Evolutionary conservation across 2,113 vertebrate genomes (phyloP), one percentile per base, ranked within the genome.

Genomic region (Heterotilapia buettikoferi): DNA sequence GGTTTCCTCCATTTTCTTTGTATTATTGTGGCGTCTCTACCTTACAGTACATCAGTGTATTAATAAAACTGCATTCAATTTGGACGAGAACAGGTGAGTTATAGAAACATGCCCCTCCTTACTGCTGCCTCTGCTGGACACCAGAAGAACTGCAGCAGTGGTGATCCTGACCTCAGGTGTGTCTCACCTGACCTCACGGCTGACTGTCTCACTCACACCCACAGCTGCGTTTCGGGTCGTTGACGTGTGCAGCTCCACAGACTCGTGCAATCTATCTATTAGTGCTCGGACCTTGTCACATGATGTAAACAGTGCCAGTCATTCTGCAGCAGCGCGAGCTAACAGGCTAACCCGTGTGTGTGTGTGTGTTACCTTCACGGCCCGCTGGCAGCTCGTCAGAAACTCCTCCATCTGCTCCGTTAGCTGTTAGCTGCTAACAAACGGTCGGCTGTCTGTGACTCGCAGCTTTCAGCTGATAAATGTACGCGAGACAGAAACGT

Each of bases 391-490:
- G 90, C 79, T 82, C 29, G 18, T 29, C 38, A 95, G 79, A 80
- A 93, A 95, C 79, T 82, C 90, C 90, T 95, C 93, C 94, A 95
- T 95, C 40, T 68, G 16, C 18, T 36, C 80, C 1, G 29, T 73
- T 86, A 87, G 85, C 91, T 0, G 59, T 10, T 73, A 52, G 43
- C 38, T 2, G 84, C 19, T 59, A 71, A 40, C 61, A 26, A 40
- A 71, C 19, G 8, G 13, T 45, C 40, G 3, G 21, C 19, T 9
- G 4, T 29, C 10, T 47, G 59, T 16, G 16, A 45, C 8, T 31
- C n/a, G 4, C 14, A 18, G 47, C 68, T 73, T 7, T 24, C 68
- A 73, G 13, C 38, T 73, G 13, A 73, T 18, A 26, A 45, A 26
- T 0, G 21, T 45, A 6, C 21, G 13, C 2, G 38, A 73, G 38